phyloP scores from a whole-genome alignment of 2,888 invertebrate species.

The Eudemis profundana region DNA sequence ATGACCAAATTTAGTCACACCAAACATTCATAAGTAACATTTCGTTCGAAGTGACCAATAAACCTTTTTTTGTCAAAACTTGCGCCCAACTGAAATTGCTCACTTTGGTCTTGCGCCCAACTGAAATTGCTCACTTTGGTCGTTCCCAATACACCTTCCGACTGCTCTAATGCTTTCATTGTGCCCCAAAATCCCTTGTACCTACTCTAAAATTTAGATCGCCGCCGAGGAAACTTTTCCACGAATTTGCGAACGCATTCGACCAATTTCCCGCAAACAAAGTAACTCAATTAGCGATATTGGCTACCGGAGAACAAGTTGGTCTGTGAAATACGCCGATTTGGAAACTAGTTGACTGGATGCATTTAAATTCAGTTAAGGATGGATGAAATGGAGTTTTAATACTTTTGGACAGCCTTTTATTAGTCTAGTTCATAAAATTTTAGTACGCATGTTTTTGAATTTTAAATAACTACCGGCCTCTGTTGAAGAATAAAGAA shows the following conservation, averaged over 20 bases:
- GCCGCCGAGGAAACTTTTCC: constrained; percentile 16
- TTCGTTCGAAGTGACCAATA: too few species aligned
- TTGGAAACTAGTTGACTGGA: constrained; percentile 29
- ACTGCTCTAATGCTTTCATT: background rate
- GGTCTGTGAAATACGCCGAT: constrained; percentile 28
- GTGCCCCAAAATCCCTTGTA: background rate
- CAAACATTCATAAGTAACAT: too few species aligned
- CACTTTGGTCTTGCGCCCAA: background rate
- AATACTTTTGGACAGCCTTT: background rate
- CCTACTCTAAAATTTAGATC: constrained; percentile 12
- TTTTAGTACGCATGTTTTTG: too few species aligned
- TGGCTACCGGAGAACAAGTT: constrained; percentile 30
- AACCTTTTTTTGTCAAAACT: too few species aligned
- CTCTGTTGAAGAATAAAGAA: too few species aligned
- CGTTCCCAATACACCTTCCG: too few species aligned
- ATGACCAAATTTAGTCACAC: too few species aligned
- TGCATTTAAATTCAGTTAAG: constrained; percentile 20
- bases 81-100: too few species aligned
- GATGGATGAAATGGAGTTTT: background rate
- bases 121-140: background rate
- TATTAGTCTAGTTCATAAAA: background rate
- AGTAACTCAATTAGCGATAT: constrained; percentile 41
- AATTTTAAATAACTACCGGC: too few species aligned
- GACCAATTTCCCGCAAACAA: constrained; percentile 27
- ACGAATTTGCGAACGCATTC: constrained; percentile 24